These are phyloP conservation scores for Pachypsylla venusta DNA, from an alignment of 1,140 invertebrate genomes.

Conservation along the genomic window DNA sequence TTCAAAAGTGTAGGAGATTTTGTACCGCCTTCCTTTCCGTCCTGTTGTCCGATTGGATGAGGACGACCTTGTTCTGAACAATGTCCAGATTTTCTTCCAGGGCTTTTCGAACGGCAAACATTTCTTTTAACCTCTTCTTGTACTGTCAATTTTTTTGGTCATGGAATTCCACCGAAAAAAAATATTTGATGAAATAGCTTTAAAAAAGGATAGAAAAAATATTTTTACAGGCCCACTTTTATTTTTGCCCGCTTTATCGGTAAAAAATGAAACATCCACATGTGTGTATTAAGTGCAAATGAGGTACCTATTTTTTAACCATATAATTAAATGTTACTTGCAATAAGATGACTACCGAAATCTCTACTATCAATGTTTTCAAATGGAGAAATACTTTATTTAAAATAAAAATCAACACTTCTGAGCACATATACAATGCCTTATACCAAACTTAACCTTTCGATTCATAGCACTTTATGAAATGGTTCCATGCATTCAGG, in stretches of 20 bases:
- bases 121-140: too few species aligned
- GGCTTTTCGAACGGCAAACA: slow-evolving; percentile 24
- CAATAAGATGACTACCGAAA: not conserved
- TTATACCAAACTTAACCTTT: too few species aligned
- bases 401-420: not conserved
- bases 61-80: slow-evolving; percentile 16
- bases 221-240: not conserved
- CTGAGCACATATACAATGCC: too few species aligned
- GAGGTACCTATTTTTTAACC: not conserved
- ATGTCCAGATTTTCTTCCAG: slow-evolving; percentile 18
- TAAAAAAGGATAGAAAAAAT: not conserved
- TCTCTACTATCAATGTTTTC: not conserved
- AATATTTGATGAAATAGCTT: too few species aligned
- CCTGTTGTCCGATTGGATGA: slow-evolving; percentile 29
- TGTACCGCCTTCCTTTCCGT: slow-evolving; percentile 24
- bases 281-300: not conserved
- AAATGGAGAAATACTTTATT: not conserved
- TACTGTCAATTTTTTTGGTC: too few species aligned
- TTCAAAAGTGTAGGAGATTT: slow-evolving; percentile 15
- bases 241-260: not conserved
- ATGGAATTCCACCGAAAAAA: too few species aligned
- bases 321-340: not conserved
- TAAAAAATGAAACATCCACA: not conserved
- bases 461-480: not conserved
- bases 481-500: not conserved